A percentile compares a stretch with the other conserved stretches of the same genome.
Evolutionary conservation across 2,113 vertebrate species (phyloP).

Genomic region (Macrotis lagotis): DNA sequence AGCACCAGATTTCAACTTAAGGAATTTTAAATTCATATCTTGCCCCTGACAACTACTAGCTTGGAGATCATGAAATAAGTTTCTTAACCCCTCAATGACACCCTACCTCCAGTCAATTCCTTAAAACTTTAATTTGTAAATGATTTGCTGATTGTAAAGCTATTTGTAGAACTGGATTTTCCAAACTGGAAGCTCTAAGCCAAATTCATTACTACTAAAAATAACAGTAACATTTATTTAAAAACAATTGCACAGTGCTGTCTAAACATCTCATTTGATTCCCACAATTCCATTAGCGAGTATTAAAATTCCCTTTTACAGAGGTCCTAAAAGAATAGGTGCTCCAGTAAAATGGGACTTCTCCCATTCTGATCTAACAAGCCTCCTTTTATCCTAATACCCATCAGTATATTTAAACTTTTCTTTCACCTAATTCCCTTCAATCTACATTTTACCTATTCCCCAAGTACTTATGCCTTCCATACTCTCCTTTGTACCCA

Average conservation of each 20-base stretch:
- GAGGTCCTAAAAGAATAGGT: background rate
- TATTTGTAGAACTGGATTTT: background rate
- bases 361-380: background rate
- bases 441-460: background rate
- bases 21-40: background rate
- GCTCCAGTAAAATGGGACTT: background rate
- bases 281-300: background rate
- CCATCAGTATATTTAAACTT: background rate
- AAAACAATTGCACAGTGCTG: background rate
- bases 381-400: background rate
- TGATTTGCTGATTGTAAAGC: background rate
- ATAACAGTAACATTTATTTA: background rate
- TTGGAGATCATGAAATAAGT: background rate
- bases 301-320: background rate
- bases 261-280: background rate
- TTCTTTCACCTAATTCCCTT: background rate
- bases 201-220: background rate
- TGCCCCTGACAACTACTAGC: background rate
- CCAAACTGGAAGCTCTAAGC: background rate
- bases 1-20: background rate
- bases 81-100: no score
- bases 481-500: background rate
- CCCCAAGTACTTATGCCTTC: background rate
- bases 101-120: background rate
- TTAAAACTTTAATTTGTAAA: background rate